Conservation (phyloP, 2,113 vertebrate genomes). For the Pyrgilauda ruficollis region DNA sequence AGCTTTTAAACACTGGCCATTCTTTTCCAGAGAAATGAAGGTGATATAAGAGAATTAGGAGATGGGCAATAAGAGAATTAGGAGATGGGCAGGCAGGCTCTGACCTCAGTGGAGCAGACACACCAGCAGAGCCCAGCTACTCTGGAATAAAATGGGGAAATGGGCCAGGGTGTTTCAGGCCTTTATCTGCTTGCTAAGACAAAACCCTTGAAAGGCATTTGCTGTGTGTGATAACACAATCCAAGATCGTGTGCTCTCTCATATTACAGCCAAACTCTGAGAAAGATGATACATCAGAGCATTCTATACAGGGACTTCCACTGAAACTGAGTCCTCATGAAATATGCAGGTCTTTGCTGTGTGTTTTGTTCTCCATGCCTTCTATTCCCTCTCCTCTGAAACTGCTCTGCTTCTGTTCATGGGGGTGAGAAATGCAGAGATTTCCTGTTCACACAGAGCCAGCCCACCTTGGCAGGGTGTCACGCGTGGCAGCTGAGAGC, state of each 20-base stretch:
- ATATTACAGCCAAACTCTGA: background rate
- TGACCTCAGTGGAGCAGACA: background rate
- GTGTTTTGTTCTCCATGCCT: background rate
- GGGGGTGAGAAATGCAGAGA: background rate
- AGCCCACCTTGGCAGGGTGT: background rate
- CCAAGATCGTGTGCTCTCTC: background rate
- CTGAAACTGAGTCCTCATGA: background rate
- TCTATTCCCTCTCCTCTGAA: background rate
- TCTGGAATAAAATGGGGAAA: background rate
- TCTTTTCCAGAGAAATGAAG: background rate
- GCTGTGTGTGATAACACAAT: background rate
- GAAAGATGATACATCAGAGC: background rate
- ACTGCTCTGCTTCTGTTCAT: background rate
- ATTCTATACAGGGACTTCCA: background rate
- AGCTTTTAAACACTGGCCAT: background rate
- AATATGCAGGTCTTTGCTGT: background rate
- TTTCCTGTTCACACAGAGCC: background rate
- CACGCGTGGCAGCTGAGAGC: slow-evolving; percentile 30
- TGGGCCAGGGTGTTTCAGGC: background rate
- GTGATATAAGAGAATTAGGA: background rate
- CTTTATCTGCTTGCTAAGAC: background rate
- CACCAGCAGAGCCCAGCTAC: background rate
- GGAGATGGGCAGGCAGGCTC: background rate
- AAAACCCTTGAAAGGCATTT: background rate
- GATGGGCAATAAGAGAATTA: background rate